phyloP scores from a whole-genome alignment of 1,140 invertebrate species.

The Ceratitis capitata region DNA sequence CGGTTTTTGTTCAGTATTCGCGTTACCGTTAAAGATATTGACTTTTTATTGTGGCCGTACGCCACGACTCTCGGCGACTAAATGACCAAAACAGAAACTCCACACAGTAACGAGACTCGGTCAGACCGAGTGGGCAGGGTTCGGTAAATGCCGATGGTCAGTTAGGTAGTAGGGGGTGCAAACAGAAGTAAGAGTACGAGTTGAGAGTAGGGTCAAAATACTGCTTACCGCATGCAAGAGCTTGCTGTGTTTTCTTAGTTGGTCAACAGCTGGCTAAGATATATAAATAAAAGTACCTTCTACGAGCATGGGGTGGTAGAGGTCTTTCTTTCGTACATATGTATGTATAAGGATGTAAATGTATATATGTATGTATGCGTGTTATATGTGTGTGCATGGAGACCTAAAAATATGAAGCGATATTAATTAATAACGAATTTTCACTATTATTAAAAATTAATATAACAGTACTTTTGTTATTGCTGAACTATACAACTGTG shows the following conservation, averaged over 20 bases:
- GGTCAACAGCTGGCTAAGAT: background rate
- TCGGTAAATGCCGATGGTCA: constrained; percentile 43
- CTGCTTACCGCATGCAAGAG: background rate
- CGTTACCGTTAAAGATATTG: background rate
- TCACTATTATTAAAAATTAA: no score
- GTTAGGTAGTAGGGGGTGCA: background rate
- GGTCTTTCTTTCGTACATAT: no score
- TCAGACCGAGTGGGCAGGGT: background rate
- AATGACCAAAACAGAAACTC: constrained; percentile 44
- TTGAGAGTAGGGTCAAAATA: background rate
- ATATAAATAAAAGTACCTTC: no score
- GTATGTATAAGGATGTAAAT: background rate
- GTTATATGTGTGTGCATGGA: no score
- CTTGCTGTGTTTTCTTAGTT: background rate
- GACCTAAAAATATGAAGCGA: no score
- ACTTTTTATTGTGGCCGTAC: background rate
- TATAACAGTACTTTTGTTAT: no score
- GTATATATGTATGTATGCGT: background rate
- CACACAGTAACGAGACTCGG: background rate
- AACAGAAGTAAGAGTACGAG: background rate
- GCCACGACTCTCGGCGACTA: constrained; percentile 35
- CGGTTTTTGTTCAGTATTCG: background rate
- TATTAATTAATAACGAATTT: no score
- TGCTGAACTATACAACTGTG: no score
- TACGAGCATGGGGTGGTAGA: no score